phyloP scores from a whole-genome alignment of 2,888 invertebrate species.

The Hanleya hanleyi region DNA sequence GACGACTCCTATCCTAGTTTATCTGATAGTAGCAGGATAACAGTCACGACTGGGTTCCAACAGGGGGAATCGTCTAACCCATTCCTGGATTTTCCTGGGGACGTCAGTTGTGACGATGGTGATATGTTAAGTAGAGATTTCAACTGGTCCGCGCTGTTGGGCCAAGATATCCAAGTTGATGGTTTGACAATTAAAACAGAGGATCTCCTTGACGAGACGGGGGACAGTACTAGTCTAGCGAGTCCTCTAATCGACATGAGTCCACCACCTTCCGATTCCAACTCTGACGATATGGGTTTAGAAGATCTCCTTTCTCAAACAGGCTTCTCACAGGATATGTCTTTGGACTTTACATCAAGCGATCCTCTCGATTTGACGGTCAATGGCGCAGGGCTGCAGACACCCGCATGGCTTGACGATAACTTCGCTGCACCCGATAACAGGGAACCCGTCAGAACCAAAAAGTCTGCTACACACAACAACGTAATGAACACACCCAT shows the following conservation, averaged over 20 bases:
- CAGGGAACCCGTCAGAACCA: neutral
- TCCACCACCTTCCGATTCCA: constrained; percentile 64
- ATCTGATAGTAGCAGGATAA: constrained; percentile 23
- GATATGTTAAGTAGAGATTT: constrained; percentile 62
- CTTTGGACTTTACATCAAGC: constrained; percentile 52
- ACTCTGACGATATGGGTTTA: constrained; percentile 65
- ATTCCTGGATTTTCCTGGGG: neutral
- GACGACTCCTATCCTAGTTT: constrained; percentile 48
- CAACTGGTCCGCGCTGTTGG: constrained; percentile 69
- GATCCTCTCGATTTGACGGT: constrained; percentile 68
- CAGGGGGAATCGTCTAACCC: neutral
- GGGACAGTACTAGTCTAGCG: constrained; percentile 47
- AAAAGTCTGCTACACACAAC: constrained; percentile 35
- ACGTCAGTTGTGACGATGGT: constrained; percentile 38
- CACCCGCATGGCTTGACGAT: constrained; percentile 72
- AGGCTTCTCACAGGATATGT: constrained; percentile 46
- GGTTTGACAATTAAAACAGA: constrained; percentile 69
- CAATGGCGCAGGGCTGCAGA: constrained; percentile 66
- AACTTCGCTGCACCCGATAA: constrained; percentile 7
- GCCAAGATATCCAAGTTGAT: constrained; percentile 70
- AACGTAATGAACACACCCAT: constrained; percentile 63
- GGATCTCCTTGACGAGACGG: constrained; percentile 58
- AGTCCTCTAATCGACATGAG: constrained; percentile 63
- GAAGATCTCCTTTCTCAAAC: constrained; percentile 64
- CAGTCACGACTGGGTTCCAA: too few species aligned